phyloP scores from a whole-genome alignment of 2,113 vertebrate species.

The Callospermophilus lateralis region DNA sequence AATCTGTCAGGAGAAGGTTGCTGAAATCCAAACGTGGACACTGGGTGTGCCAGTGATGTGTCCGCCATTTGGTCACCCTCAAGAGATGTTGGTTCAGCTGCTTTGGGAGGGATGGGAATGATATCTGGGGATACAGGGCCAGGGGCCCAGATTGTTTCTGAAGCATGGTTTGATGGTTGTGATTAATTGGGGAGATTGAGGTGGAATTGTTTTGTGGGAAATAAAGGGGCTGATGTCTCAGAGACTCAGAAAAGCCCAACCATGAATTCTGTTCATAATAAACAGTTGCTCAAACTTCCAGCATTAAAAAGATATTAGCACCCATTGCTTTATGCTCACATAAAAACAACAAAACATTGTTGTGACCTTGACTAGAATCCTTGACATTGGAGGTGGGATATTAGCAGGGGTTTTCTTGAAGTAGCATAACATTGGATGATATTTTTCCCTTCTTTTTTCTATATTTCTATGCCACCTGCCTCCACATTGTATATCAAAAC shows the following conservation, averaged over 20 bases:
- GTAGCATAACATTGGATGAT: neutral
- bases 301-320: neutral
- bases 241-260: neutral
- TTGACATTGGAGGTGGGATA: neutral
- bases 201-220: neutral
- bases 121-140: conserved; percentile 56
- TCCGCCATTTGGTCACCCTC: conserved; percentile 79
- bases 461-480: neutral
- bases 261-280: neutral
- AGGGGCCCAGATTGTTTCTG: conserved; percentile 34
- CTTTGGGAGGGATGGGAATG: conserved; percentile 77
- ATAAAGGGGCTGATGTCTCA: conserved; percentile 12
- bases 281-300: conserved; percentile 8
- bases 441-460: neutral
- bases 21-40: conserved; percentile 63
- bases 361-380: neutral
- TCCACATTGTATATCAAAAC: neutral
- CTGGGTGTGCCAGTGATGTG: conserved; percentile 64
- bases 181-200: conserved; percentile 69
- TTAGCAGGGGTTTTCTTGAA: neutral
- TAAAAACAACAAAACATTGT: neutral
- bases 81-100: conserved; percentile 84
- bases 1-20: conserved; percentile 67
- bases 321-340: neutral
- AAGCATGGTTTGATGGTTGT: conserved; percentile 50